Evolutionary conservation across 2,113 vertebrate species (phyloP), one percentile per base, ranked within the genome.

Genomic region (Myrmecophaga tridactyla): DNA sequence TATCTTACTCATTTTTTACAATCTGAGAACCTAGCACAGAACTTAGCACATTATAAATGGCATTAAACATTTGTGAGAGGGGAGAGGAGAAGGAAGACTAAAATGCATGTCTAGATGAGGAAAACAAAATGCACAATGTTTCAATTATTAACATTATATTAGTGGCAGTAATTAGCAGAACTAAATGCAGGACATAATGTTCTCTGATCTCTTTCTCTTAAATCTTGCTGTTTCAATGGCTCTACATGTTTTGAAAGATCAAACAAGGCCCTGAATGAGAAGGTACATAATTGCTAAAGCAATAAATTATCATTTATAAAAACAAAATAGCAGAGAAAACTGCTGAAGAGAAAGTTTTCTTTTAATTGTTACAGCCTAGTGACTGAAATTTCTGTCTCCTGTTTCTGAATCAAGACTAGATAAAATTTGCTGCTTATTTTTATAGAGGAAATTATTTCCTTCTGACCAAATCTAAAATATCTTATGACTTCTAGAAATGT

Each of bases 361-460:
- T 88, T 34, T 65, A 65, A 90, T 82, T 15, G 2, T 92, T 80
- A 67, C 58, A 72, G 27, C 0, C 89, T 90, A 86, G 67, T 86
- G 7, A 81, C 13, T 86, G 5, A 60, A 84, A 67, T 88, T 21
- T 87, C 25, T 76, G 88, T 65, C 89, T 90, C 81, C 53, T 84
- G 69, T 56, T 93, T 65, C 31, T 83, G 21, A 58, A 11, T 6
- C 88, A 93, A 83, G 92, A 96, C 31, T 20, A 93, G 60, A 96
- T 75, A 62, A 96, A 92, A 96, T 85, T 92, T 15, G 0, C 46
- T 67, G 12, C 29, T 96, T 97, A 48, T 11, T 62, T 97, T 97
- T 94, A 96, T 85, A 95, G 81, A 94, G 58, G 72, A 96, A 96
- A 83, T 58, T 95, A 94, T 97, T 94, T 94, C 65, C 62, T 88